Evolutionary conservation across 2,888 invertebrate species (phyloP).

Genomic region (Pasiphila rectangulata): DNA sequence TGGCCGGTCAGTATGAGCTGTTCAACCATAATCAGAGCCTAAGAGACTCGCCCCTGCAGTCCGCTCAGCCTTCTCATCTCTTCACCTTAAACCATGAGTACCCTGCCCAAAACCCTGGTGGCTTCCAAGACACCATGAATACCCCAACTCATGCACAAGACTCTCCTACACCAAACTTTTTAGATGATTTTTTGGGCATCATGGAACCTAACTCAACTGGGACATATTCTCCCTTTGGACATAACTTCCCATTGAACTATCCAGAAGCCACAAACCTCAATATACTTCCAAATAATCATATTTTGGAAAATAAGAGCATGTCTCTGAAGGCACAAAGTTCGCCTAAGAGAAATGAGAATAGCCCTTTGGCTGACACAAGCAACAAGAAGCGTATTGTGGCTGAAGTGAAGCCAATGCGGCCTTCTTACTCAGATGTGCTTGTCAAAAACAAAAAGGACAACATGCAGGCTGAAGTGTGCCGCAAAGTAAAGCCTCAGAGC

Average conservation of each 20-base stretch:
- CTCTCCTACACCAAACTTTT: slow-evolving; percentile 75
- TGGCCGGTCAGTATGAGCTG: slow-evolving; percentile 72
- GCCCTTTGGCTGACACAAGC: slow-evolving; percentile 76
- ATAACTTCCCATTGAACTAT: slow-evolving; percentile 78
- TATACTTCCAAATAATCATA: slow-evolving; percentile 52
- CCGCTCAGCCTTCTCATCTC: slow-evolving; percentile 56
- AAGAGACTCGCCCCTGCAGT: slow-evolving; percentile 59
- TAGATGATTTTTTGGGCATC: slow-evolving; percentile 87
- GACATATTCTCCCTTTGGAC: slow-evolving; percentile 88
- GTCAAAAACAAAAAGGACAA: slow-evolving; percentile 84
- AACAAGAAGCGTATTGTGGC: slow-evolving; percentile 88
- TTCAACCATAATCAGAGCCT: slow-evolving; percentile 67
- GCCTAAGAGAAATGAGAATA: slow-evolving; percentile 69
- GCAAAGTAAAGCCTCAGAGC: slow-evolving; percentile 69
- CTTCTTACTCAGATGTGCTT: slow-evolving; percentile 91
- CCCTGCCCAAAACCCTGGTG: slow-evolving; percentile 45
- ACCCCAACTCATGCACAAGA: slow-evolving; percentile 45
- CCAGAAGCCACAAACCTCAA: slow-evolving; percentile 65
- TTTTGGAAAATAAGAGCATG: slow-evolving; percentile 52
- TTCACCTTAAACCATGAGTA: slow-evolving; percentile 70
- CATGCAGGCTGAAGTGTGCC: slow-evolving; percentile 64
- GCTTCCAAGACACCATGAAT: slow-evolving; percentile 53
- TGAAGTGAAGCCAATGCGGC: slow-evolving; percentile 93
- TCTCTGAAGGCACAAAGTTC: slow-evolving; percentile 57
- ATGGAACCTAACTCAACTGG: slow-evolving; percentile 87